These are phyloP conservation scores for Brassicogethes aeneus DNA, from an alignment of 2,888 invertebrate genomes.

Conservation along the genomic window DNA sequence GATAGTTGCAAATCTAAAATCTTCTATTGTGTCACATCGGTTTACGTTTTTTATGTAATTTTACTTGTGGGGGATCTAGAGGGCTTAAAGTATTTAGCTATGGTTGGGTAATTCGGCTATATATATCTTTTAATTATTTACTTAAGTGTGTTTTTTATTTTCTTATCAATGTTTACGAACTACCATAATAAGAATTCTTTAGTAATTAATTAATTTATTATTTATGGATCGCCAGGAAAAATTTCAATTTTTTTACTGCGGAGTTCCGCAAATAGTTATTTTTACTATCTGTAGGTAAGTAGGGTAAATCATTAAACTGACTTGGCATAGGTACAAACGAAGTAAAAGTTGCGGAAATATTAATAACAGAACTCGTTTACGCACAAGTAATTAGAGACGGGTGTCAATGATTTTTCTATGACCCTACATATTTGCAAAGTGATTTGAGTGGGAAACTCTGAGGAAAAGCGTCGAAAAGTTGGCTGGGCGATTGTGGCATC, in stretches of 20 bases:
- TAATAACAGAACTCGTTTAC: no score
- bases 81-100: conserved; percentile 6
- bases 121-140: conserved; percentile 7
- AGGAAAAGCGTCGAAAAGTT: background rate
- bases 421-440: no score
- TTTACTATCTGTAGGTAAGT: no score
- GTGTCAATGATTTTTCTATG: no score
- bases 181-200: background rate
- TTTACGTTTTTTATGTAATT: background rate
- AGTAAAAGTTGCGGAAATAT: no score
- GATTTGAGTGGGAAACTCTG: no score
- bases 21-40: background rate
- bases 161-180: background rate
- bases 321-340: no score
- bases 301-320: no score
- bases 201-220: conserved; percentile 4
- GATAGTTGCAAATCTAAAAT: background rate
- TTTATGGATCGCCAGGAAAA: conserved; percentile 4
- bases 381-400: no score
- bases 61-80: background rate
- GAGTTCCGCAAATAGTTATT: no score
- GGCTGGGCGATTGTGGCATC: conserved; percentile 2
- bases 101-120: conserved; percentile 9
- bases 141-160: background rate
- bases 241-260: no score